Evolutionary conservation across 2,113 vertebrate species (phyloP), one percentile per base, ranked within the genome.

Genomic region (Sciurus niger): DNA sequence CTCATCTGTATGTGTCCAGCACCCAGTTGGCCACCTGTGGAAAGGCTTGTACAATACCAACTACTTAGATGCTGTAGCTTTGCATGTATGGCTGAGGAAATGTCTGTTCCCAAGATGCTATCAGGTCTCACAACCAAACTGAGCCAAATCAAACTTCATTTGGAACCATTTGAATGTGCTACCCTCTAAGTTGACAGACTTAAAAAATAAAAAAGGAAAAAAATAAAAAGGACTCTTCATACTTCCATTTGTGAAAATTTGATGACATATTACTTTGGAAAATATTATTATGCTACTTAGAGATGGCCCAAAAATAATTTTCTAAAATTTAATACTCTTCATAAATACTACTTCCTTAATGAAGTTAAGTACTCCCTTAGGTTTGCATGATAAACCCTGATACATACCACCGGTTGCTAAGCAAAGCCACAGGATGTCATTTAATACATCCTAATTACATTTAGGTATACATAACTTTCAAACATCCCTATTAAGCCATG

Each of bases 381-480:
- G 63, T 90, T 95, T 97, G 80, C 80, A 84, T 95, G 76, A 84
- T 55, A 89, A 92, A 79, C 46, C 37, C 8, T 12, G 87, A 91
- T 51, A 40, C 8, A 79, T 32, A 80, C 37, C 28, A 70, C 3
- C 48, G 43, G 92, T 90, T 96, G 95, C 96, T 96, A 96, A 84
- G 95, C 67, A 95, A 89, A 92, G 63, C 53, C 82, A 72, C 63
- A 88, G 86, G 89, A 90, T 22, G 9, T 58, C 63, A 48, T 90
- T 86, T 84, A 93, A 89, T 84, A 87, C 34, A 58, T 82, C 67
- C 80, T 97, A 96, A 97, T 95, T 92, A 94, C 2, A 4, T 96
- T 95, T 25, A 58, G 65, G 67, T 40, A 65, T 83, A 68, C 58
- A 58, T 78, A 95, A 70, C 37, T 93, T 97, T 89, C 82, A 65